A percentile compares a stretch with the other conserved stretches of the same genome.
These are phyloP conservation scores for Drosophila pseudotakahashii DNA, from an alignment of 2,888 invertebrate genomes.

Conservation along the genomic window DNA sequence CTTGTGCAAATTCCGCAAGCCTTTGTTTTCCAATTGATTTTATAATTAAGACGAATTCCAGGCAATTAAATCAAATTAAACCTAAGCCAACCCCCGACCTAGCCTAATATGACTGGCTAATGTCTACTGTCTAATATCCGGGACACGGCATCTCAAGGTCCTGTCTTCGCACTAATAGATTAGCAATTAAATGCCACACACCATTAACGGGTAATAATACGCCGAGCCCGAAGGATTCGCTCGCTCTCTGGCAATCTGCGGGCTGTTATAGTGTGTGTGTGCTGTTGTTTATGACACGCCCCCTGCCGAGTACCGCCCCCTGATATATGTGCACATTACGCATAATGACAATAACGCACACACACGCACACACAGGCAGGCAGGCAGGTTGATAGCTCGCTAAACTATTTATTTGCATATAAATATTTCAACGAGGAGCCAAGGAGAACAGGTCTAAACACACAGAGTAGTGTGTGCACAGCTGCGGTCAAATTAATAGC, in stretches of 20 bases:
- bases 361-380: constrained; percentile 17
- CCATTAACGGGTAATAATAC: constrained; percentile 73
- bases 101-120: no score
- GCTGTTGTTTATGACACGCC: constrained; percentile 56
- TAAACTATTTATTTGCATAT: constrained; percentile 79
- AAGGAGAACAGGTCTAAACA: constrained; percentile 34
- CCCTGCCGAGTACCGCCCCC: constrained; percentile 15
- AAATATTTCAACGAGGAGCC: constrained; percentile 68
- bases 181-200: constrained; percentile 74
- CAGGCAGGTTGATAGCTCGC: constrained; percentile 60
- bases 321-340: constrained; percentile 26
- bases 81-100: constrained; percentile 26
- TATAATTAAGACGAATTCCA: constrained; percentile 48
- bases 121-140: constrained; percentile 40
- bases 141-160: constrained; percentile 20
- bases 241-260: constrained; percentile 13
- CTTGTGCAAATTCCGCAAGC: constrained; percentile 35
- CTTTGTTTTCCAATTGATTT: constrained; percentile 47
- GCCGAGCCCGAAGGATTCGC: constrained; percentile 25
- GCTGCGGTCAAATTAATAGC: not conserved
- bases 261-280: constrained; percentile 16
- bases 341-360: constrained; percentile 56
- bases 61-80: constrained; percentile 59
- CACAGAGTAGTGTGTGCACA: constrained; percentile 17
- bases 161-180: constrained; percentile 55